Conservation (phyloP, 2,113 vertebrate species). For the Beaufortia kweichowensis region DNA sequence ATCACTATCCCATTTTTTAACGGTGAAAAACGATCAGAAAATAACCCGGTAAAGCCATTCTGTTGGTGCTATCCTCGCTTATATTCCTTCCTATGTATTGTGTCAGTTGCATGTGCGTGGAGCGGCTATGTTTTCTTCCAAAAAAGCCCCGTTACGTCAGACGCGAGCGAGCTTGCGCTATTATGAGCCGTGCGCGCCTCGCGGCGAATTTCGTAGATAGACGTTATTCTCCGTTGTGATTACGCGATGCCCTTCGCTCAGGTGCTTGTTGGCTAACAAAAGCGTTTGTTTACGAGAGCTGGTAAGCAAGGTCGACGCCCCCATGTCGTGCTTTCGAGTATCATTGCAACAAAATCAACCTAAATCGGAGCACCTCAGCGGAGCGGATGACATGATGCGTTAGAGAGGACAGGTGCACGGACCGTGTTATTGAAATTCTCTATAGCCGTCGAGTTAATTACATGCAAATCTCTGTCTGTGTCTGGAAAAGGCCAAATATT, state of each 20-base stretch:
- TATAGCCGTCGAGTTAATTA: conserved; percentile 20
- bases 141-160: conserved; percentile 68
- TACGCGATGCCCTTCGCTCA: conserved; percentile 14
- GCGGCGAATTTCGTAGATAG: conserved; percentile 17
- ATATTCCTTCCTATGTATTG: conserved; percentile 57
- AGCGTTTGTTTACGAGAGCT: conserved; percentile 35
- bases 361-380: conserved; percentile 27
- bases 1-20: conserved; percentile 27
- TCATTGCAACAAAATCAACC: conserved; percentile 31
- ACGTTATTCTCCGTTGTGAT: conserved; percentile 10
- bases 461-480: conserved; percentile 29
- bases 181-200: conserved; percentile 52
- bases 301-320: conserved; percentile 19
- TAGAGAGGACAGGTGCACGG: conserved; percentile 29
- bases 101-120: conserved; percentile 9
- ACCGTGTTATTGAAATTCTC: conserved; percentile 6
- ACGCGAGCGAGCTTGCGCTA: conserved; percentile 60
- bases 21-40: conserved; percentile 31
- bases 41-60: conserved; percentile 47
- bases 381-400: conserved; percentile 26
- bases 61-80: conserved; percentile 41
- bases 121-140: conserved; percentile 55
- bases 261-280: conserved; percentile 14
- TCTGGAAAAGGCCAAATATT: conserved; percentile 13
- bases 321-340: conserved; percentile 21